A percentile compares a stretch with the other conserved stretches of the same genome.
Evolutionary conservation across 1,140 invertebrate genomes (phyloP).

Genomic region (Hypsibius dujardini): DNA sequence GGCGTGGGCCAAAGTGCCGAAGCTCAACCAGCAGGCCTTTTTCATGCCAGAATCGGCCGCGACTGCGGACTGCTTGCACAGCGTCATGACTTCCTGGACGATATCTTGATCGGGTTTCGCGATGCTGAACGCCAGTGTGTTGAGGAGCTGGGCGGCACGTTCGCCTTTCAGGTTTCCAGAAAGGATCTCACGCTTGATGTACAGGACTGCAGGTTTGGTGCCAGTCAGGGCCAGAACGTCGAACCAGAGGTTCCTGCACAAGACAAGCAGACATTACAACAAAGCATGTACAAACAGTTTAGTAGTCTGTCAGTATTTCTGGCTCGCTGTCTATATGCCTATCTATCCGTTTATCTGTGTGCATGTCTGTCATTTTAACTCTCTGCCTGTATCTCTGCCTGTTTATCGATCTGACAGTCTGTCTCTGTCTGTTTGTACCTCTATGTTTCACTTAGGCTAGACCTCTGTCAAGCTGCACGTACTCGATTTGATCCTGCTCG

Average conservation of each 20-base stretch:
- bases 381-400: too few species aligned
- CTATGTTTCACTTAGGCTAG: too few species aligned
- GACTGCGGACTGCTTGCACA: neutral
- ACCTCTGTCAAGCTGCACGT: neutral
- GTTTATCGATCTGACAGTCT: too few species aligned
- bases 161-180: neutral
- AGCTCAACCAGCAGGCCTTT: conserved; percentile 15
- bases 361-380: too few species aligned
- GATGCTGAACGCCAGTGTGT: conserved; percentile 14
- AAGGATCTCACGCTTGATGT: neutral
- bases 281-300: too few species aligned
- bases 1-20: conserved; percentile 8
- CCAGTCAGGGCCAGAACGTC: conserved; percentile 14
- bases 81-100: conserved; percentile 2
- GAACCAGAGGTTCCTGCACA: conserved; percentile 10
- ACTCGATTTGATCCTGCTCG: conserved; percentile 1
- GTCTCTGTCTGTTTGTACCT: too few species aligned
- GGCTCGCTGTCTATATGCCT: too few species aligned
- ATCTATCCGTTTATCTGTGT: too few species aligned
- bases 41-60: neutral
- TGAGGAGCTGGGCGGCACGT: conserved; percentile 12
- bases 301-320: too few species aligned
- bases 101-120: neutral
- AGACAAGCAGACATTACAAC: neutral
- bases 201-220: conserved; percentile 11